Conservation (phyloP, 2,113 vertebrate species). For the Nasalis larvatus region DNA sequence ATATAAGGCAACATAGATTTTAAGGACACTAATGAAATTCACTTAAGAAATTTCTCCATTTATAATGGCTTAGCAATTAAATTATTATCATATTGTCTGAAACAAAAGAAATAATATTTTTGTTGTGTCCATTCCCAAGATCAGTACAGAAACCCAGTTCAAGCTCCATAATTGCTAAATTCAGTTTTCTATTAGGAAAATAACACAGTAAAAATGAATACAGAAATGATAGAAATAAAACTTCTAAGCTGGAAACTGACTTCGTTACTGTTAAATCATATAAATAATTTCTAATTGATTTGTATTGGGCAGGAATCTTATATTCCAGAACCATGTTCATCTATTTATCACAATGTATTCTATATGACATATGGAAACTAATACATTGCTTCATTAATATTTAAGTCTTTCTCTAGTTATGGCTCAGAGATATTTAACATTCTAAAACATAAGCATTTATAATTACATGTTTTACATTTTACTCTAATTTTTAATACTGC, state of each 20-base stretch:
- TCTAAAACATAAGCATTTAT: constrained; percentile 67
- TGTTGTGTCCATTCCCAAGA: background rate
- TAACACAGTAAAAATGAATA: constrained; percentile 40
- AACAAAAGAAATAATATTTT: background rate
- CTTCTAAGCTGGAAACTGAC: constrained; percentile 50
- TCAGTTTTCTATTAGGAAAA: background rate
- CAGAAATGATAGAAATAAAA: constrained; percentile 45
- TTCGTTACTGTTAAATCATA: constrained; percentile 61
- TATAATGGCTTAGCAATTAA: background rate
- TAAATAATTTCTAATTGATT: constrained; percentile 71
- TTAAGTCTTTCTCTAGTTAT: constrained; percentile 44
- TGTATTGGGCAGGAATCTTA: constrained; percentile 50
- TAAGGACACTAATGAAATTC: background rate
- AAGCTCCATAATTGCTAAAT: background rate
- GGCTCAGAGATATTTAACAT: constrained; percentile 58
- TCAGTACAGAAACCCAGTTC: background rate
- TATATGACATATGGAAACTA: constrained; percentile 29
- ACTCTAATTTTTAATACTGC: constrained; percentile 75
- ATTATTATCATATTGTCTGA: background rate
- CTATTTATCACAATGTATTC: constrained; percentile 70
- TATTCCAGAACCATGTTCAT: background rate
- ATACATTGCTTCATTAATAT: constrained; percentile 65
- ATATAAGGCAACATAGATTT: background rate
- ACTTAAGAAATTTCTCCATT: background rate
- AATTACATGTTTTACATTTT: constrained; percentile 73